Evolutionary conservation across 2,113 vertebrate species (phyloP).

Genomic region (Nematolebias whitei): DNA sequence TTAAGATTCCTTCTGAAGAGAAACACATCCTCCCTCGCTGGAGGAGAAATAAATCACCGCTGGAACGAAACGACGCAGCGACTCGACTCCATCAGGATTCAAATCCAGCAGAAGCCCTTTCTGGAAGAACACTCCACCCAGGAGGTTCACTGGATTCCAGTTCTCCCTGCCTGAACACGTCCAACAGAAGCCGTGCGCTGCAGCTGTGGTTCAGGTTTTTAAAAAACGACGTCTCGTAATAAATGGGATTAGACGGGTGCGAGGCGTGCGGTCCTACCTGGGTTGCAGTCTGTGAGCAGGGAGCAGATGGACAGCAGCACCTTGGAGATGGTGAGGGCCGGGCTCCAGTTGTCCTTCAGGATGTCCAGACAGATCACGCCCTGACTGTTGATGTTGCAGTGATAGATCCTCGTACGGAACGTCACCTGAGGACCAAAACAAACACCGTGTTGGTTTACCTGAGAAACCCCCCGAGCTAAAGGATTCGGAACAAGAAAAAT

Average conservation of each 20-base stretch:
- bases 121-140: too few relatives aligned
- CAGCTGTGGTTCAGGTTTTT: neutral
- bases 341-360: conserved; percentile 96
- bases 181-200: neutral
- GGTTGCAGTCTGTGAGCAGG: conserved; percentile 96
- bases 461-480: too few relatives aligned
- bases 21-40: too few relatives aligned
- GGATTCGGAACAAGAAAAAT: too few relatives aligned
- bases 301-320: conserved; percentile 97
- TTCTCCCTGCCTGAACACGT: too few relatives aligned
- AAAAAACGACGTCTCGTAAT: too few relatives aligned
- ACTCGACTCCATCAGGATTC: neutral
- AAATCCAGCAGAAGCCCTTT: neutral
- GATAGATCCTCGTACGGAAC: conserved; percentile 94
- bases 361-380: conserved; percentile 97
- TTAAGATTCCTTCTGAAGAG: too few relatives aligned
- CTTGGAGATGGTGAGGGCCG: conserved; percentile 94
- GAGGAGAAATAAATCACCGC: too few relatives aligned
- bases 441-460: too few relatives aligned
- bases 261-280: conserved; percentile 89
- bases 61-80: too few relatives aligned
- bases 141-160: neutral
- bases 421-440: conserved; percentile 81
- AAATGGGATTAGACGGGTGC: too few relatives aligned
- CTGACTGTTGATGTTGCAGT: conserved; percentile 98